Conservation (phyloP, 2,797 vertebrate species). For the Corythornis leucogaster region DNA sequence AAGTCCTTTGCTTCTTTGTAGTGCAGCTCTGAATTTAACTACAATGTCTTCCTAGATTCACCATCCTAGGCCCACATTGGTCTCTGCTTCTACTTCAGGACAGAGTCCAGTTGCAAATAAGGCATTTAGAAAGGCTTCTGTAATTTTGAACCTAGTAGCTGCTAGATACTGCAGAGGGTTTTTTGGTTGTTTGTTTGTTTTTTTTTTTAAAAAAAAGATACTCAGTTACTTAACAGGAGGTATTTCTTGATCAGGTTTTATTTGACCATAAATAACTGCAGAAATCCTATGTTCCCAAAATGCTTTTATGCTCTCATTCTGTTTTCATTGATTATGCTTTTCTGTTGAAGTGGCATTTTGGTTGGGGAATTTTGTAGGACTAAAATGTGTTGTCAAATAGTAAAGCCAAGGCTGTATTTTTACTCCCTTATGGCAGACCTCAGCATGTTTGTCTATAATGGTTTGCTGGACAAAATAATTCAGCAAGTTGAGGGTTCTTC, state of each 20-base stretch:
- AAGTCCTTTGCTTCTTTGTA: not conserved
- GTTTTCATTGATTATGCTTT: not conserved
- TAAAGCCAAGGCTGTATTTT: not conserved
- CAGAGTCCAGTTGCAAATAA: not conserved
- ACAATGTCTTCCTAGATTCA: not conserved
- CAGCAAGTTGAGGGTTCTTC: not conserved
- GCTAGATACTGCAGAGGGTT: not conserved
- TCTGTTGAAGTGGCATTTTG: not conserved
- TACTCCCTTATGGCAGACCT: not conserved
- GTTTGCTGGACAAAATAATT: not conserved
- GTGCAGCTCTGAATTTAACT: not conserved
- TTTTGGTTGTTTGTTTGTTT: no score
- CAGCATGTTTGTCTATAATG: not conserved
- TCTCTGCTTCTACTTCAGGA: not conserved
- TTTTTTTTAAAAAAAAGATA: not conserved
- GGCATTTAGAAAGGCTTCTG: not conserved
- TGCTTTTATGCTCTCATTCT: not conserved
- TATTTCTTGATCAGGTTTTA: not conserved
- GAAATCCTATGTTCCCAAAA: not conserved
- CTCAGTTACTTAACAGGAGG: not conserved
- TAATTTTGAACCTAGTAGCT: not conserved
- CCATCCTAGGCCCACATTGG: not conserved
- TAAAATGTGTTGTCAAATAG: not conserved
- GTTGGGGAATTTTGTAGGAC: not conserved
- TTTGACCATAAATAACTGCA: not conserved